Evolutionary conservation across 1,140 invertebrate genomes (phyloP), one percentile per base, ranked within the genome.

Genomic region (Drosophila novamexicana): DNA sequence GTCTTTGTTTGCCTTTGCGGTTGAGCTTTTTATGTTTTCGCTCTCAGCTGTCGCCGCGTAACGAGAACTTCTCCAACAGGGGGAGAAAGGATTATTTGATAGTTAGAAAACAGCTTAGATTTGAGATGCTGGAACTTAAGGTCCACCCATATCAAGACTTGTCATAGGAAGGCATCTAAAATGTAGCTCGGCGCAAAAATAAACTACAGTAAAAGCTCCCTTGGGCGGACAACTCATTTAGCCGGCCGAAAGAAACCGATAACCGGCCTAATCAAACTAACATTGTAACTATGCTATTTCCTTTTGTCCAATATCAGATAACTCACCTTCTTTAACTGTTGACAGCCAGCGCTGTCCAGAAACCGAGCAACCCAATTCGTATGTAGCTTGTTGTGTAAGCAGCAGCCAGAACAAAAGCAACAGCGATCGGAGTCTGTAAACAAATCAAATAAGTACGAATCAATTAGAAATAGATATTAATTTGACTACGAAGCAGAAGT

Each of bases 311-410:
- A 3, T 32, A 6, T 9, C 7, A 22, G 39, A 44, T 42, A 57
- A 84, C 81, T 85, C 14, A 84, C 81, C 81, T 74, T 80, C 47
- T 77, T 69, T 64, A 54, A 29, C 47, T 53, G 45, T 74, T 74
- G 57, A 63, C 56, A 63, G 70, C 79, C 63, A 61, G 29, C 50
- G 58, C 65, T 77, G 64, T 64, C 61, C 44, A 59, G 62, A 47
- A 73, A 47, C 34, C 44, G 39, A 50, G 14, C 53, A 52, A 61
- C 9, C 57, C 56, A 62, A 50, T 45, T 65, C 56, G n/a, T 37
- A 32, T 39, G 8, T 50, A 6, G 39, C 22, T 34, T 63, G 59
- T 34, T 49, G 14, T 32, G 49, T 8, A 14, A 42, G 37, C n/a
- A 32, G 45, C 56, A 65, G 39, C 54, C 63, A 72, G 61, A 63